A percentile compares a stretch with the other conserved stretches of the same genome.
These are phyloP conservation scores for Ictalurus punctatus DNA, from an alignment of 2,113 vertebrate species.

Conservation along the genomic window DNA sequence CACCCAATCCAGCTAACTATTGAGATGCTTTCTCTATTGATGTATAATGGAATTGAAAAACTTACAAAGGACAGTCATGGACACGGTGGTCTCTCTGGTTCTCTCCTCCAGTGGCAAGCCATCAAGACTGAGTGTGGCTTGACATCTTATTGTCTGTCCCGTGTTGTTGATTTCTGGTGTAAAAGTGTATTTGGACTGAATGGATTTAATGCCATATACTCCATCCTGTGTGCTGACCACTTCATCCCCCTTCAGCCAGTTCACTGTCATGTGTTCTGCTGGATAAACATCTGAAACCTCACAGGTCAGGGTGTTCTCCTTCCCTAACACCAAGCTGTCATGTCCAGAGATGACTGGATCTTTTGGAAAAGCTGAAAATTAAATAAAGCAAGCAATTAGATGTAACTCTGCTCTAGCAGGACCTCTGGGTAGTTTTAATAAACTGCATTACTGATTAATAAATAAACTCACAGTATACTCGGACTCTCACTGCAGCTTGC, in stretches of 20 bases:
- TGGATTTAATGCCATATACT: not conserved
- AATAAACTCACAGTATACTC: conserved; percentile 68
- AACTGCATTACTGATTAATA: conserved; percentile 9
- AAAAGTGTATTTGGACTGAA: conserved; percentile 49
- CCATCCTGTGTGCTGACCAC: conserved; percentile 35
- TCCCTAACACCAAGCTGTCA: conserved; percentile 52
- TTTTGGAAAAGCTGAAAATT: conserved; percentile 63
- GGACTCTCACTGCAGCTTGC: not conserved
- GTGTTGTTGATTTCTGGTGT: conserved; percentile 44
- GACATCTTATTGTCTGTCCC: conserved; percentile 61
- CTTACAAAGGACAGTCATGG: conserved; percentile 64
- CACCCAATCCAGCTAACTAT: not conserved
- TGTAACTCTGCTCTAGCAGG: not conserved
- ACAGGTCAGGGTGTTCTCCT: conserved; percentile 59
- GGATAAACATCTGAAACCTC: conserved; percentile 58
- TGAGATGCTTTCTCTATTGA: no score
- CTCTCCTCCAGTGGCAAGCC: conserved; percentile 44
- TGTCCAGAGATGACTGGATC: conserved; percentile 62
- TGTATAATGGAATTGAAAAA: not conserved
- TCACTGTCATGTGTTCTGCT: conserved; percentile 48
- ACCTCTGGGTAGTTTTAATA: not conserved
- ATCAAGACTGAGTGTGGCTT: conserved; percentile 52
- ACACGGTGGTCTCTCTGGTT: conserved; percentile 54
- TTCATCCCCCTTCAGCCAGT: conserved; percentile 56
- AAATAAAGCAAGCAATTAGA: not conserved